Conservation (phyloP, 2,888 invertebrate species). For the Nebria brevicollis region DNA sequence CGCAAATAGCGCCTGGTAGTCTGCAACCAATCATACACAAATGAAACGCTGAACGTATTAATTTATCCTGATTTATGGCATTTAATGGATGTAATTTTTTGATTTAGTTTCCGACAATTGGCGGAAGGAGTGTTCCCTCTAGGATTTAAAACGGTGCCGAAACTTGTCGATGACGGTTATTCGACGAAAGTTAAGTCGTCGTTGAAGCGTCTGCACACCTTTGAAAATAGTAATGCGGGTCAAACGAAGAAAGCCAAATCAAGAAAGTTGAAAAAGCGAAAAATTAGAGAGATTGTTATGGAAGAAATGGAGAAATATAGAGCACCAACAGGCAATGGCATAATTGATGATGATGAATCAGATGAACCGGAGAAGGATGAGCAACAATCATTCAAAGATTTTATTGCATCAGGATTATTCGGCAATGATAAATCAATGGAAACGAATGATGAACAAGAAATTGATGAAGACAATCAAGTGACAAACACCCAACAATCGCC, state of each 20-base stretch:
- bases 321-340: constrained; percentile 5
- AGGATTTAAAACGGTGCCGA: constrained; percentile 67
- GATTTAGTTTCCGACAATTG: constrained; percentile 69
- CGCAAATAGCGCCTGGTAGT: too few relatives aligned
- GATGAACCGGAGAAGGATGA: not conserved
- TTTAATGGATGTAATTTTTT: constrained; percentile 28
- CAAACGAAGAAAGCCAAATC: constrained; percentile 57
- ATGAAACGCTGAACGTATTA: constrained; percentile 8
- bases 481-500: constrained; percentile 10
- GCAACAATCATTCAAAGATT: not conserved
- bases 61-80: constrained; percentile 33
- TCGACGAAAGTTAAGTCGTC: constrained; percentile 56
- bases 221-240: constrained; percentile 57
- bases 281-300: constrained; percentile 48
- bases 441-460: not conserved
- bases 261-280: constrained; percentile 52
- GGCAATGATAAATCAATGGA: not conserved
- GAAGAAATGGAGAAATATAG: constrained; percentile 52
- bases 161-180: constrained; percentile 55
- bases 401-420: not conserved
- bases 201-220: constrained; percentile 57
- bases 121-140: constrained; percentile 74
- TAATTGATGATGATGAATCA: not conserved
- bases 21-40: too few relatives aligned
- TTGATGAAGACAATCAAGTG: not conserved